Conservation (phyloP, 2,888 invertebrate species). For the Cecidostiba fungosa region DNA sequence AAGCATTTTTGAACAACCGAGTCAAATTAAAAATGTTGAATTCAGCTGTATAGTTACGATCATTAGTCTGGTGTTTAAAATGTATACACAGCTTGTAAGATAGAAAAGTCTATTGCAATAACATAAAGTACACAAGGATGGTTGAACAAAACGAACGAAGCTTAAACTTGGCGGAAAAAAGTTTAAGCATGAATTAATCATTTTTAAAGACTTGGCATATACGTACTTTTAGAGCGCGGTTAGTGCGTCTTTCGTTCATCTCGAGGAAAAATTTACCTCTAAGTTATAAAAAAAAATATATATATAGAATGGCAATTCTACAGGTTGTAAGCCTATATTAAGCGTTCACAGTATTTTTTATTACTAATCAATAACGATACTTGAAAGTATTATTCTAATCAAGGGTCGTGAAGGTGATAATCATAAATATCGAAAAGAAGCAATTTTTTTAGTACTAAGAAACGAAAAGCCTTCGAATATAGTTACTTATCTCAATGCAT, state of each 20-base stretch:
- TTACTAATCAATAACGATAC: conserved; percentile 6
- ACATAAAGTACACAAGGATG: not conserved
- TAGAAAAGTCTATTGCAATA: not conserved
- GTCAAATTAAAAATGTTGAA: conserved; percentile 4
- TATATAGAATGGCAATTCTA: not conserved
- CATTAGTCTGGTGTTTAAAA: not conserved
- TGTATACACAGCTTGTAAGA: not conserved
- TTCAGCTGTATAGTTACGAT: not conserved
- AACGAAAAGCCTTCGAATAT: not conserved
- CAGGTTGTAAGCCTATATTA: not conserved
- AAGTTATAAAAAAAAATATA: not conserved
- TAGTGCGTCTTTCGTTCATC: not conserved
- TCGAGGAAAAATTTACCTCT: not conserved
- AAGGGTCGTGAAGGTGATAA: not conserved
- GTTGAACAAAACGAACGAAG: not conserved
- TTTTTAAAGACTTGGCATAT: not conserved
- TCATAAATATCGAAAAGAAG: not conserved
- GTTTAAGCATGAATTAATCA: not conserved
- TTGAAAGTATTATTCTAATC: not conserved
- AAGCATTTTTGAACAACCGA: not conserved
- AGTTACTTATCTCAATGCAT: not conserved
- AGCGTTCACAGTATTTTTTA: conserved; percentile 1
- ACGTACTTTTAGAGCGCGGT: not conserved
- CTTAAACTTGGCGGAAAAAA: not conserved
- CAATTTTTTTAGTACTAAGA: not conserved